Conservation (phyloP, 1,140 invertebrate species). For the Drosophila subobscura region DNA sequence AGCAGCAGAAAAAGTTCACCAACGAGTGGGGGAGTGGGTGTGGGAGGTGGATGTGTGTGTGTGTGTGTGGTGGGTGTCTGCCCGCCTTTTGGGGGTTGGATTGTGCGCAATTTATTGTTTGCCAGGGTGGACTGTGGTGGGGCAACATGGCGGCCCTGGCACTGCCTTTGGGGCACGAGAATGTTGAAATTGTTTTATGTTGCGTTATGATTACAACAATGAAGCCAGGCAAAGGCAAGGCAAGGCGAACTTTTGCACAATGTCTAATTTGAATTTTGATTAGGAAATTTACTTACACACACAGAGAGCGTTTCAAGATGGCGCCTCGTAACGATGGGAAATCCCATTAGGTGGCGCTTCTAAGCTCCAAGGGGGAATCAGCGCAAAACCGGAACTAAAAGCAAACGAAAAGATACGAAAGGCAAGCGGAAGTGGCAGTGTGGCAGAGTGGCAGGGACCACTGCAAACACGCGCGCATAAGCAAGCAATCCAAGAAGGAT, state of each 20-base stretch:
- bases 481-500: conserved; percentile 68
- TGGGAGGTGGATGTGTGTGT: conserved; percentile 4
- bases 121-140: conserved; percentile 26
- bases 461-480: conserved; percentile 78
- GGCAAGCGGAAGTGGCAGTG: conserved; percentile 23
- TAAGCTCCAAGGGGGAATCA: conserved; percentile 70
- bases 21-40: conserved; percentile 5
- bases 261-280: conserved; percentile 83
- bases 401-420: conserved; percentile 50
- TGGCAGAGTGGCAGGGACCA: background rate
- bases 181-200: conserved; percentile 81
- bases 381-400: conserved; percentile 79
- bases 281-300: conserved; percentile 79
- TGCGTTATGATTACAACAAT: conserved; percentile 81
- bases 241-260: conserved; percentile 74
- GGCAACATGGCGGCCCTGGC: conserved; percentile 63
- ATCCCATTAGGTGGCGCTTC: conserved; percentile 78
- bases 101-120: conserved; percentile 80
- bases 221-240: conserved; percentile 48
- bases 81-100: conserved; percentile 66
- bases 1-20: conserved; percentile 21
- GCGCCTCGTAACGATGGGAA: conserved; percentile 48
- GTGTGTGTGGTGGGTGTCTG: conserved; percentile 18
- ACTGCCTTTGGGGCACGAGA: conserved; percentile 58
- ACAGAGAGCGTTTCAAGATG: conserved; percentile 53